A percentile compares a stretch with the other conserved stretches of the same genome.
Conservation (phyloP, 2,113 vertebrate species). For the Pristiophorus japonicus region DNA sequence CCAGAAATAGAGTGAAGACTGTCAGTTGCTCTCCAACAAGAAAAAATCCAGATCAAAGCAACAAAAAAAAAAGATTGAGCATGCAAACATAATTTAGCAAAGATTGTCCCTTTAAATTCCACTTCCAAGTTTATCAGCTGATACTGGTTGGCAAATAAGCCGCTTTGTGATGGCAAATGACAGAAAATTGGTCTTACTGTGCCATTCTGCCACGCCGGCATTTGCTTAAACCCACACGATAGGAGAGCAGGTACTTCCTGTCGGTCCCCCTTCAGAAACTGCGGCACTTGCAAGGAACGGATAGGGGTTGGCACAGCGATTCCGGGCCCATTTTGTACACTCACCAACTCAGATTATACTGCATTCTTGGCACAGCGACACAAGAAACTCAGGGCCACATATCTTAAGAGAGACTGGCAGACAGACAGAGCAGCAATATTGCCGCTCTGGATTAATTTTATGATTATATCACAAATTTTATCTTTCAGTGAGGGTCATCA, state of each 20-base stretch:
- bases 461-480: not conserved
- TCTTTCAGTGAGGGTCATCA: not conserved
- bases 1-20: not conserved
- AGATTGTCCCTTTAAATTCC: not conserved
- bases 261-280: not conserved
- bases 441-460: not conserved
- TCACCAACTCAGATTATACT: not conserved
- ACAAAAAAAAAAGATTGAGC: not conserved
- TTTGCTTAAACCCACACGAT: not conserved
- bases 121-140: not conserved
- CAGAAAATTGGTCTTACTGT: not conserved
- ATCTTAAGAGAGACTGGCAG: not conserved
- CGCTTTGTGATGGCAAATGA: not conserved
- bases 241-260: not conserved
- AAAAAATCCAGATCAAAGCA: not conserved
- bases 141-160: not conserved
- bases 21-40: not conserved
- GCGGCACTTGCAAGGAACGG: not conserved
- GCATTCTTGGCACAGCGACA: not conserved
- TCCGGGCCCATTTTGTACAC: not conserved
- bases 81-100: not conserved
- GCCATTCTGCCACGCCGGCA: no score
- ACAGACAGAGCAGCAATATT: not conserved
- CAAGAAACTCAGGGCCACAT: slow-evolving; percentile 8
- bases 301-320: not conserved